Percentiles rank a stretch among this genome's conserved stretches.
Conservation (phyloP, 2,797 vertebrate genomes). For the Pseudotriccus pelzelni region DNA sequence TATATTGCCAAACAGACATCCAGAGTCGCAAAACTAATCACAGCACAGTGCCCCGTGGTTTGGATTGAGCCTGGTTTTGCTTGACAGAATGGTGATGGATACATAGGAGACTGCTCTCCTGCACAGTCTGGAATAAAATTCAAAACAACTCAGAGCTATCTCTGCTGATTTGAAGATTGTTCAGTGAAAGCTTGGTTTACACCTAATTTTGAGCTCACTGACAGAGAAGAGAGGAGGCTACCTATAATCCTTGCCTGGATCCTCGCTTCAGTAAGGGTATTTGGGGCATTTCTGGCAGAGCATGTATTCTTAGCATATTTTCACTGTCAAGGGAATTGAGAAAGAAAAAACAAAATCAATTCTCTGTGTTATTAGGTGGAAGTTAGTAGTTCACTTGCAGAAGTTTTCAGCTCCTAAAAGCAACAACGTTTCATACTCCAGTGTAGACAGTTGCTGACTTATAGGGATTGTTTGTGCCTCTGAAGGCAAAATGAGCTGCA, state of each 20-base stretch:
- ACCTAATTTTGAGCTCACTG: neutral
- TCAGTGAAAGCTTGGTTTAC: neutral
- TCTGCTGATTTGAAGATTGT: neutral
- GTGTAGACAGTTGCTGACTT: neutral
- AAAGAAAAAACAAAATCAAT: neutral
- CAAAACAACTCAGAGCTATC: neutral
- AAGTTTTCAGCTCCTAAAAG: neutral
- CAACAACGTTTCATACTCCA: neutral
- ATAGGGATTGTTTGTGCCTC: neutral
- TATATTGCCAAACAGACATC: rapidly evolving
- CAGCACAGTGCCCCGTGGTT: neutral
- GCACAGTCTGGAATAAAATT: neutral
- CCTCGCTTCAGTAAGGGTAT: neutral
- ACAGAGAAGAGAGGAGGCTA: neutral
- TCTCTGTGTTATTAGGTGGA: neutral
- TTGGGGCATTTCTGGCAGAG: neutral
- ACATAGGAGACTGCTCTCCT: neutral
- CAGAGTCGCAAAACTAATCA: neutral
- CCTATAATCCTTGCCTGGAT: neutral
- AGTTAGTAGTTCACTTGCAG: neutral
- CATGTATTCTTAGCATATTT: neutral
- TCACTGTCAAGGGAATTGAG: neutral
- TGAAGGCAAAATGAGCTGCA: neutral
- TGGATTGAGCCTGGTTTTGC: neutral
- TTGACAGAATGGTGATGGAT: neutral